phyloP scores from a whole-genome alignment of 2,113 vertebrate genomes.

The Neoarius graeffei region DNA sequence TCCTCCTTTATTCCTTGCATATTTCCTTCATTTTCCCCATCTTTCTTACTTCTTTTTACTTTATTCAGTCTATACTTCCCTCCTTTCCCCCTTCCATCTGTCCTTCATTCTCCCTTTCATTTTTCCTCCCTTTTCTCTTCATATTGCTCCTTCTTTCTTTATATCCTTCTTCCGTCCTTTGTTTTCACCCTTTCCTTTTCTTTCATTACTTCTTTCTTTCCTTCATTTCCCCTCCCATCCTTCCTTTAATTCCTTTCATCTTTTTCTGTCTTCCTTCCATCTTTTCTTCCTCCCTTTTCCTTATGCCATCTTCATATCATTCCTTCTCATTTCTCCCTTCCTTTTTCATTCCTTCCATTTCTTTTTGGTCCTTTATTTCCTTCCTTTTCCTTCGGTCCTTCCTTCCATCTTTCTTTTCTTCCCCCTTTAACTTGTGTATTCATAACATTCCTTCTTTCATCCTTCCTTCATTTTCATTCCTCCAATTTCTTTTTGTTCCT shows the following conservation, averaged over 20 bases:
- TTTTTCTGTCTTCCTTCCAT: not conserved
- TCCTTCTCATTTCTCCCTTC: not conserved
- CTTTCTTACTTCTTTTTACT: too few relatives aligned
- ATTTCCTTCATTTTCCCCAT: not conserved
- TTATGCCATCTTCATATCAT: too few relatives aligned
- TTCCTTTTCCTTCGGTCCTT: not conserved
- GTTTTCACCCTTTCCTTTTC: not conserved
- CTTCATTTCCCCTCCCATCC: not conserved
- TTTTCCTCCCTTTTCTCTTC: not conserved
- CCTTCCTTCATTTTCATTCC: not conserved
- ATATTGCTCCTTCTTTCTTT: not conserved
- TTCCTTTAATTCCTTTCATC: not conserved
- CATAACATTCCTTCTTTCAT: not conserved
- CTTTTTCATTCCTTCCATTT: not conserved
- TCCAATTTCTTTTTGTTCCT: not conserved
- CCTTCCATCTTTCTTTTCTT: not conserved
- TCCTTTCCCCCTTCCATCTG: too few relatives aligned
- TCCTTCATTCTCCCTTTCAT: not conserved
- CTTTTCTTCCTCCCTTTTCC: not conserved
- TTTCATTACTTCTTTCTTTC: not conserved
- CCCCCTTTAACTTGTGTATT: too few relatives aligned
- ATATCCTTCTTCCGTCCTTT: not conserved
- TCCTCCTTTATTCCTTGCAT: not conserved
- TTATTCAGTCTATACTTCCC: too few relatives aligned
- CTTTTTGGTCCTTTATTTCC: not conserved